These are phyloP conservation scores for Gonatopus flavifemur DNA, from an alignment of 1,140 invertebrate species.

Conservation along the genomic window DNA sequence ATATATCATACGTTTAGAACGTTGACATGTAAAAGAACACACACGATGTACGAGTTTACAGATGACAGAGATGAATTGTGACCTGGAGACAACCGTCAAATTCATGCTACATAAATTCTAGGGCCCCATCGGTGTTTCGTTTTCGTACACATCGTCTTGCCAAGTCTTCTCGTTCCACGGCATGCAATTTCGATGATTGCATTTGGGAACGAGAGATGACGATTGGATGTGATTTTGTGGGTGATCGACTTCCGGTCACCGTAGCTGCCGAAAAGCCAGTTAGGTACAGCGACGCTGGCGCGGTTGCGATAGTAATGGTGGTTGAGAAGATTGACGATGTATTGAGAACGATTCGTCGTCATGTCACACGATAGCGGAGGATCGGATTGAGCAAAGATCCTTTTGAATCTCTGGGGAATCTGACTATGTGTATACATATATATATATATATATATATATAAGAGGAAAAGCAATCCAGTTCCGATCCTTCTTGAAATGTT, in stretches of 20 bases:
- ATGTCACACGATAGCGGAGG: conserved; percentile 18
- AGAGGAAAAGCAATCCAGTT: no score
- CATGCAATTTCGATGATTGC: conserved; percentile 49
- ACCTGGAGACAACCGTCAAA: no score
- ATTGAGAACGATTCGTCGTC: no score
- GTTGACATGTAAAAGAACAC: no score
- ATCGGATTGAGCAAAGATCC: conserved; percentile 16
- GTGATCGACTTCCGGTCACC: conserved; percentile 28
- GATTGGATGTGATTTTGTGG: conserved; percentile 22
- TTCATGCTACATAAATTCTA: no score
- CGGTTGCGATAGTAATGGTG: no score
- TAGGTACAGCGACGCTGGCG: conserved; percentile 20
- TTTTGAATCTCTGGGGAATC: conserved; percentile 23
- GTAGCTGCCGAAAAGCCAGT: not conserved
- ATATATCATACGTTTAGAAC: no score
- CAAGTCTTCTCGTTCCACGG: conserved; percentile 25
- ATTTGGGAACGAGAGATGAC: conserved; percentile 21
- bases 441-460: not conserved
- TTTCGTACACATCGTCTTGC: no score
- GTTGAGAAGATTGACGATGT: conserved; percentile 35
- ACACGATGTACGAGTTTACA: no score
- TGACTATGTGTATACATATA: not conserved
- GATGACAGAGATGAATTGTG: no score
- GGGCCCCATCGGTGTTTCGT: no score
- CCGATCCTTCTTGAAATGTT: no score